Conservation (phyloP, 2,888 invertebrate genomes). For the Eupithecia exiguata region DNA sequence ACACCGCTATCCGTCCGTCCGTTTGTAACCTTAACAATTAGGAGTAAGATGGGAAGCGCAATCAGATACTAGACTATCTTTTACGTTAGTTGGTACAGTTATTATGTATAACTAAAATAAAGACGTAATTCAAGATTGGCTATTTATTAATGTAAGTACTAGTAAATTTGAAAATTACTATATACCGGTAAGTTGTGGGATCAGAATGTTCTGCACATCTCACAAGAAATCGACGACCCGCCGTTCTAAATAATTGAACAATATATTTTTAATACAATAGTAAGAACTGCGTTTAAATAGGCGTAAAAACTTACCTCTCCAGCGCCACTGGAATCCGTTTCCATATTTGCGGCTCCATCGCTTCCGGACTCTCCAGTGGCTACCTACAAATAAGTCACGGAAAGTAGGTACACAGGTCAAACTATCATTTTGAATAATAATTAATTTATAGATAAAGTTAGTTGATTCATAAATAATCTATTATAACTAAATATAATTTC, state of each 20-base stretch:
- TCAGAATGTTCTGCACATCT: not conserved
- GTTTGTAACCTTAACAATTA: no score
- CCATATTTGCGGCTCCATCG: slow-evolving; percentile 36
- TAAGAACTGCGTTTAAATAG: not conserved
- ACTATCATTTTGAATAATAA: not conserved
- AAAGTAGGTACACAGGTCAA: not conserved
- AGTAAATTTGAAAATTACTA: not conserved
- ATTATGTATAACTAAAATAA: not conserved
- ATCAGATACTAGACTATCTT: not conserved
- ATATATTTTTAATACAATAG: not conserved
- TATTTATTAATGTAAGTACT: not conserved
- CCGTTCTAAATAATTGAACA: not conserved
- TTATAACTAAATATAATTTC: not conserved
- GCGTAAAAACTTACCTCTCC: not conserved
- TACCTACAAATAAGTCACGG: slow-evolving; percentile 52
- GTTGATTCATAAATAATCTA: not conserved
- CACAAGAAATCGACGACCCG: not conserved
- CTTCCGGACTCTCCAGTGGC: slow-evolving; percentile 54
- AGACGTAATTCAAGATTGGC: not conserved
- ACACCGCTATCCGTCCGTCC: no score
- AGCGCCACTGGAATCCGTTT: not conserved
- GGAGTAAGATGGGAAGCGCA: not conserved
- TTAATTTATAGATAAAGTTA: not conserved
- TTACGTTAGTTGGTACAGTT: not conserved
- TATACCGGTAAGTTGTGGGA: not conserved